Percentiles rank a stretch among this genome's conserved stretches.
Conservation (phyloP, 2,113 vertebrate species). For the Rhagologus leucostigma region DNA sequence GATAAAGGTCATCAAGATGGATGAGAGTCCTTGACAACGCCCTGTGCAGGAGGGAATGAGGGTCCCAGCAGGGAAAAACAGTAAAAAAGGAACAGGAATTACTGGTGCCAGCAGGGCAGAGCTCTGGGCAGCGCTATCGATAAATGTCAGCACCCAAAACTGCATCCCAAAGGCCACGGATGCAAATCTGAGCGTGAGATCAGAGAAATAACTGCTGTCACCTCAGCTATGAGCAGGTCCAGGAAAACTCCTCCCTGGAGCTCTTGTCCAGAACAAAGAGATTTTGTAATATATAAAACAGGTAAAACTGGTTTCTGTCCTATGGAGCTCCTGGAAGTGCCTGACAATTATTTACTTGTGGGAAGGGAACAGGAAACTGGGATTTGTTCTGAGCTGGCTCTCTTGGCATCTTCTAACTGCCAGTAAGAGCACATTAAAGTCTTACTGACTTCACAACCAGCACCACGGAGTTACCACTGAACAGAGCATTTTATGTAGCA, state of each 20-base stretch:
- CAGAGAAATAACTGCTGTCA: neutral
- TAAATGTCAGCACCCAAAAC: neutral
- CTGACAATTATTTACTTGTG: neutral
- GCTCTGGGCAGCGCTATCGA: neutral
- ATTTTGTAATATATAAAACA: neutral
- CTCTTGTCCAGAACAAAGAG: neutral
- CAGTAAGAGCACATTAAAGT: neutral
- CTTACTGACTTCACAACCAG: neutral
- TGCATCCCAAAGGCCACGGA: neutral
- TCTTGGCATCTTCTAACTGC: neutral
- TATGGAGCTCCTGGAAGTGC: neutral
- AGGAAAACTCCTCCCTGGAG: neutral
- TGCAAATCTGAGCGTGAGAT: neutral
- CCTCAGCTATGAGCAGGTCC: neutral
- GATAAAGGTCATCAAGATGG: neutral
- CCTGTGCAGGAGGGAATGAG: neutral
- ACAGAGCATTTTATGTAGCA: accelerated
- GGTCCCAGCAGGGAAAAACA: neutral
- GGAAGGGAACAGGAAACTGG: neutral
- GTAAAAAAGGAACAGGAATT: neutral
- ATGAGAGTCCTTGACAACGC: neutral
- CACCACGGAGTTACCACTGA: neutral
- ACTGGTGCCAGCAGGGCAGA: neutral
- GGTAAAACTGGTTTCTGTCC: neutral
- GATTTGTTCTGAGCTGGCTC: neutral